phyloP scores from a whole-genome alignment of 2,888 invertebrate species.

The Stramonita haemastoma region DNA sequence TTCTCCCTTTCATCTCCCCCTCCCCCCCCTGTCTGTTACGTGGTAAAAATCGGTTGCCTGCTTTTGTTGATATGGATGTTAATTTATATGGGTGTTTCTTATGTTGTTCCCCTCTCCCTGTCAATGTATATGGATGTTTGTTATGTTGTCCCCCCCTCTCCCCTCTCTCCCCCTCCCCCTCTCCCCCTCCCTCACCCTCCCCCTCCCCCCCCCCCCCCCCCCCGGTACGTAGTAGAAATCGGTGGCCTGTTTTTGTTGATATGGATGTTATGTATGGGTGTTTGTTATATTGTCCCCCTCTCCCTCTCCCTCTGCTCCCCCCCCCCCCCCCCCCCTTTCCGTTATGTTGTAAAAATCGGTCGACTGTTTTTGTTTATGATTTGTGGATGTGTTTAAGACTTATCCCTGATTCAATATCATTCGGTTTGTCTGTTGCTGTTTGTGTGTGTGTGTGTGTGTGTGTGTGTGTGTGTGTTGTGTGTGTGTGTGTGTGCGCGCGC shows the following conservation, averaged over 20 bases:
- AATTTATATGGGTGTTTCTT: not conserved
- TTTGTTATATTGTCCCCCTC: too few species aligned
- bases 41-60: too few species aligned
- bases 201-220: not conserved
- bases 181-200: not conserved
- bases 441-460: too few species aligned
- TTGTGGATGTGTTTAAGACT: too few species aligned
- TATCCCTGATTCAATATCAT: too few species aligned
- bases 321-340: not conserved
- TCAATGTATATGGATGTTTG: not conserved
- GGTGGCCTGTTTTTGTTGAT: not conserved
- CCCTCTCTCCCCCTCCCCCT: too few species aligned
- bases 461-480: not conserved
- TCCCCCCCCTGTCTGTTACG: not conserved
- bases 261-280: too few species aligned
- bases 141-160: not conserved
- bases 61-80: too few species aligned
- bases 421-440: too few species aligned
- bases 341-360: not conserved
- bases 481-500: not conserved
- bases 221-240: not conserved
- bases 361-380: not conserved
- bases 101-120: not conserved
- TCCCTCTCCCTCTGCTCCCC: not conserved
- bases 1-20: not conserved